These are phyloP conservation scores for Halictus rubicundus DNA, from an alignment of 1,140 invertebrate genomes.

Conservation along the genomic window DNA sequence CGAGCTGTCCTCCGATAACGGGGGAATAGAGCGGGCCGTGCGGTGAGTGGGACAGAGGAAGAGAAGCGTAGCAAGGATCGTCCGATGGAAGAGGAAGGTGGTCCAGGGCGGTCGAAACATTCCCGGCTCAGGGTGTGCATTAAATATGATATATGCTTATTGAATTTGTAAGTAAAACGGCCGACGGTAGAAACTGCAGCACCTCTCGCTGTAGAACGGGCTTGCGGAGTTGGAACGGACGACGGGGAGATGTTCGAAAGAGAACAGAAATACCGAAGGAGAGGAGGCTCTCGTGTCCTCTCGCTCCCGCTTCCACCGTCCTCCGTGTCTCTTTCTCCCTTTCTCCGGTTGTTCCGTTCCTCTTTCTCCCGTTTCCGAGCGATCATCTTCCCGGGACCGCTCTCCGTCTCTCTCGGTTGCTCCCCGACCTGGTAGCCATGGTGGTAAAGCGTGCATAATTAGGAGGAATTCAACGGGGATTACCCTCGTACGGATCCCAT, in stretches of 20 bases:
- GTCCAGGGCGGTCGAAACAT: conserved; percentile 71
- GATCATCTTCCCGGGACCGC: not conserved
- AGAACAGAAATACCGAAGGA: conserved; percentile 1
- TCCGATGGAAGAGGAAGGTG: conserved; percentile 50
- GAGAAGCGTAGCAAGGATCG: not conserved
- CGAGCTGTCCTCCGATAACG: not conserved
- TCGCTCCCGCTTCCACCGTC: conserved; percentile 1
- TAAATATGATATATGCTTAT: conserved; percentile 78
- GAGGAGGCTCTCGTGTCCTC: conserved; percentile 17
- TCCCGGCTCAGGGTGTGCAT: conserved; percentile 69
- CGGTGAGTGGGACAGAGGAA: not conserved
- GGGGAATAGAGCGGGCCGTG: not conserved
- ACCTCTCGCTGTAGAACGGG: conserved; percentile 51
- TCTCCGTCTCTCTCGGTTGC: conserved; percentile 18
- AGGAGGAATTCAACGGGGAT: conserved; percentile 79
- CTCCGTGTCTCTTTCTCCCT: not conserved
- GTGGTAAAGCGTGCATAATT: conserved; percentile 80
- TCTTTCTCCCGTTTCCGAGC: conserved; percentile 17
- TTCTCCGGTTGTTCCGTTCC: not conserved
- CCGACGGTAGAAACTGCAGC: conserved; percentile 62
- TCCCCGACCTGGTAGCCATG: conserved; percentile 67
- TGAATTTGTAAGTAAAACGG: conserved; percentile 77
- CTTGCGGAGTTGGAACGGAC: conserved; percentile 23
- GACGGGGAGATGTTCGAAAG: conserved; percentile 18
- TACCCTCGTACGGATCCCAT: conserved; percentile 76